phyloP scores from a whole-genome alignment of 2,888 invertebrate species.

The Lamellibrachia columna region DNA sequence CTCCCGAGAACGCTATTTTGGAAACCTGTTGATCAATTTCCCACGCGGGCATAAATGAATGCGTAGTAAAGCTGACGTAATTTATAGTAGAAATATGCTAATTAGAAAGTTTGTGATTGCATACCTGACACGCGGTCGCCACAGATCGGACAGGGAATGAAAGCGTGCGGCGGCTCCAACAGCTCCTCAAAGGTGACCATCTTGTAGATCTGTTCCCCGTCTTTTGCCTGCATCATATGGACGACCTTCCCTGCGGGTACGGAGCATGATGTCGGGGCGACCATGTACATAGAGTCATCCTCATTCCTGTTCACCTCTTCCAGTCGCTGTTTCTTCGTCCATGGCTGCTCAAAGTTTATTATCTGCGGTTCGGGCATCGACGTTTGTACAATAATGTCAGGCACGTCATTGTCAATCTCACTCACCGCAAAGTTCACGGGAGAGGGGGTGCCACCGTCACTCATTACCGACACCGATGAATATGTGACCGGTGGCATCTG shows the following conservation, averaged over 20 bases:
- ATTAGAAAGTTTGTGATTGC: background rate
- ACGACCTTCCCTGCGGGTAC: background rate
- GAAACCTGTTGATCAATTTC: background rate
- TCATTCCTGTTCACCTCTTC: background rate
- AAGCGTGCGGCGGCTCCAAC: background rate
- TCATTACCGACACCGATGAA: background rate
- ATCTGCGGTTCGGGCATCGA: background rate
- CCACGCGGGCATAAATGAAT: background rate
- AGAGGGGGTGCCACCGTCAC: background rate
- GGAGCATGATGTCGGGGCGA: background rate
- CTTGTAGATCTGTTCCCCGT: conserved; percentile 7
- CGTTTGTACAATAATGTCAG: background rate
- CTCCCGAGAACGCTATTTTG: too few relatives aligned
- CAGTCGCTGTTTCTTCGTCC: background rate
- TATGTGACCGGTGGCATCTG: background rate
- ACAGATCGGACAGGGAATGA: conserved; percentile 56
- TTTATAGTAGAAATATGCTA: too few relatives aligned
- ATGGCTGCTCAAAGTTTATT: background rate
- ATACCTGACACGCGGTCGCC: conserved; percentile 49
- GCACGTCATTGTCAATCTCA: background rate
- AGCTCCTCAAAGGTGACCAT: background rate
- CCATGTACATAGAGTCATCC: background rate
- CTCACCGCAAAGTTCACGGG: background rate
- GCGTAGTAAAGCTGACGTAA: too few relatives aligned
- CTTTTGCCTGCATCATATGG: conserved; percentile 7